Base-by-base conservation (phyloP, 2,113 vertebrate species). In the Cynocephalus volans region DNA sequence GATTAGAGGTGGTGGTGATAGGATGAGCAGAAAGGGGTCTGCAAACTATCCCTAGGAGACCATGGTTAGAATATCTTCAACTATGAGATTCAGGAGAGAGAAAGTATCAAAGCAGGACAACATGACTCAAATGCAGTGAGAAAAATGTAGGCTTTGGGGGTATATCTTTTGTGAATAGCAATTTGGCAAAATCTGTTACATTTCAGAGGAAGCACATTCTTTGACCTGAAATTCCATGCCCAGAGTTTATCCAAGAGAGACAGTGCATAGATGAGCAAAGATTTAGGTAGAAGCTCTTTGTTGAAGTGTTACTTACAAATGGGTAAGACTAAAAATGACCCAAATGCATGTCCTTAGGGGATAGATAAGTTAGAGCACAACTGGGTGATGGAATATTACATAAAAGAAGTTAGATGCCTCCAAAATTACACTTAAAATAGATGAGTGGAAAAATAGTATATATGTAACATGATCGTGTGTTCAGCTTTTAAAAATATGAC, bases 181-280 rank as follows among this genome's bases (percentile, higher is more conserved):
- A 23, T 77, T 48, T 54, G 69, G 88, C 54, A 72, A 94, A 82
- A 81, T 82, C 54, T 7, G 3, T 81, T 60, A 80, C n/a, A 33
- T 87, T 70, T 84, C 92, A 81, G 56, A 94, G 62, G 73, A 84
- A 77, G 80, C 48, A 72, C 48, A 64, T 92, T 85, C 88, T 82
- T 54, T 72, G 48, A 45, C 80, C 54, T 12, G 28, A 90, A 97
- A 87, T 90, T 14, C 80, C 41, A 77, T 2, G 31, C 65, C 60
- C 52, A 58, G 52, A 81, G 79, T 88, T 67, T 83, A 54, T 90
- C 58, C 13, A 1, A 70, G 79, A 90, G n/a, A 94, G 79, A 90
- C 18, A 28, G 24, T 6, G 0, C 48, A 23, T 26, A 76, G n/a
- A 15, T 18, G 84, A 94, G 26, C 77, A 70, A 36, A 92, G 79